These are phyloP conservation scores for Hycleus phaleratus DNA, from an alignment of 1,140 invertebrate genomes.

Conservation along the genomic window DNA sequence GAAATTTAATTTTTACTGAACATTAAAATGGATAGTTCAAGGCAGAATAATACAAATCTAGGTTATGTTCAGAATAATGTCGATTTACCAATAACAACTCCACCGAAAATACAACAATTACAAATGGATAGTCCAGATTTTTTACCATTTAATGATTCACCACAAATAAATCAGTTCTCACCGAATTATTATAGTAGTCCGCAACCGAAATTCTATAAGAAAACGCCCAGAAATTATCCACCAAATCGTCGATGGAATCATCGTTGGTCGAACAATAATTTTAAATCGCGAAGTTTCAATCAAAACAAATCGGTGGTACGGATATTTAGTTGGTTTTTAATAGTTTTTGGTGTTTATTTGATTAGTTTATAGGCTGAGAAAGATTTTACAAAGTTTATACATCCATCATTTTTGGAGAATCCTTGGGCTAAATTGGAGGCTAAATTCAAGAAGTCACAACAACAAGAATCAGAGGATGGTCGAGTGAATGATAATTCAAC, in stretches of 20 bases:
- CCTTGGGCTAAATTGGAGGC: conserved; percentile 15
- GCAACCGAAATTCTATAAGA: conserved; percentile 7
- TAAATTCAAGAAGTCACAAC: too few species aligned
- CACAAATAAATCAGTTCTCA: not conserved
- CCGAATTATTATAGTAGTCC: conserved; percentile 15
- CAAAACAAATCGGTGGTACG: not conserved
- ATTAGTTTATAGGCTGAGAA: not conserved
- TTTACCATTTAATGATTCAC: conserved; percentile 8
- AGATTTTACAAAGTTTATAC: conserved; percentile 9
- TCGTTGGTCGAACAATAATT: conserved; percentile 6
- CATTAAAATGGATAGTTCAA: conserved; percentile 12
- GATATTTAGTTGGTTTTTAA: not conserved
- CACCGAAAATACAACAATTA: conserved; percentile 4
- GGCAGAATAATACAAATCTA: conserved; percentile 5
- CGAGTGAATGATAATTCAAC: too few species aligned
- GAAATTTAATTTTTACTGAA: not conserved
- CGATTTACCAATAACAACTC: not conserved
- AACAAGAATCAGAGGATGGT: too few species aligned
- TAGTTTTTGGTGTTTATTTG: not conserved
- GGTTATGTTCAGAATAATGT: conserved; percentile 18
- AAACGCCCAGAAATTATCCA: conserved; percentile 14
- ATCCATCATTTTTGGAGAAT: conserved; percentile 13
- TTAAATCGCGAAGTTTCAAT: conserved; percentile 1
- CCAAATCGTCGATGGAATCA: not conserved
- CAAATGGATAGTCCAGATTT: conserved; percentile 8